Percentiles rank a stretch among this genome's conserved stretches.
phyloP scores from a whole-genome alignment of 2,113 vertebrate species.

The Strix uralensis region DNA sequence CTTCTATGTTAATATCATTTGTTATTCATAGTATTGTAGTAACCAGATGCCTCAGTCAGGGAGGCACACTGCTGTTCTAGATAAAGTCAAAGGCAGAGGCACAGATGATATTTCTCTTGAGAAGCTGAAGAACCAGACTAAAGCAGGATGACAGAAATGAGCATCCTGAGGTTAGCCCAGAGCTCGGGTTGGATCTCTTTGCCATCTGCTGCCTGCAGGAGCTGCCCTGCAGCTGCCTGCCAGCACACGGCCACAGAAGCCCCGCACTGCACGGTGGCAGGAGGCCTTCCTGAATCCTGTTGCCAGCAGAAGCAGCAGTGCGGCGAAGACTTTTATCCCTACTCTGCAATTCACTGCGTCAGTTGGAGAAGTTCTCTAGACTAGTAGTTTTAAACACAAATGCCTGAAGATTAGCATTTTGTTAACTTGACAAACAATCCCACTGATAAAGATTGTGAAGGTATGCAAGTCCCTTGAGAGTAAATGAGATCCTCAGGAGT shows the following conservation, averaged over 20 bases:
- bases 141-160: background rate
- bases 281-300: rapidly evolving
- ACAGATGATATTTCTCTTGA: background rate
- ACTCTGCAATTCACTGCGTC: background rate
- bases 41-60: background rate
- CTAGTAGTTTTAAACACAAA: background rate
- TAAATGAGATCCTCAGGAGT: background rate
- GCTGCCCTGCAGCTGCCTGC: background rate
- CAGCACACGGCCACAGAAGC: background rate
- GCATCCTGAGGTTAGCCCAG: background rate
- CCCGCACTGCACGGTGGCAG: background rate
- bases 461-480: background rate
- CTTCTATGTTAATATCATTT: background rate
- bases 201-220: background rate
- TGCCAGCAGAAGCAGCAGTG: background rate
- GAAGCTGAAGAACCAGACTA: background rate
- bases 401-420: background rate
- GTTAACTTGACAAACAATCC: background rate
- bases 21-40: background rate
- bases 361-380: background rate
- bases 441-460: background rate
- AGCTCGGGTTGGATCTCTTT: background rate
- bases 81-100: background rate
- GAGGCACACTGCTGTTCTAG: background rate
- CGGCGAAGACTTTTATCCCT: background rate